Evolutionary conservation across 2,888 invertebrate genomes (phyloP).

Genomic region (Ephialtes manifestator): DNA sequence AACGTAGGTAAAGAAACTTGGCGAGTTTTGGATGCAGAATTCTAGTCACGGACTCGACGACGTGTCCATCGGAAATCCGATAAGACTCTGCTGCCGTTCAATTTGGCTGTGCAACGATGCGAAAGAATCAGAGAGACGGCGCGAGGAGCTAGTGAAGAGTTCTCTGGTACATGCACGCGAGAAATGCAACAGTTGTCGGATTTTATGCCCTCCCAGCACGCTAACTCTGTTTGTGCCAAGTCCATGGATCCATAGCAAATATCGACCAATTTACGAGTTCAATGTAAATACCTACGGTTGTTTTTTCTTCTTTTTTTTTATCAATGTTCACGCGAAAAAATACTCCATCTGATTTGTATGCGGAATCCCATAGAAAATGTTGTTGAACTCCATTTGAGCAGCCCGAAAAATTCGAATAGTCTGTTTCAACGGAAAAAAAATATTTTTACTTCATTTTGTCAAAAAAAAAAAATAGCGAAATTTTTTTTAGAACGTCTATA

Average conservation of each 20-base stretch:
- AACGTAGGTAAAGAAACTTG: background rate
- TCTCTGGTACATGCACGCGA: slow-evolving; percentile 49
- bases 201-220: slow-evolving; percentile 38
- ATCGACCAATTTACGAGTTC: slow-evolving; percentile 56
- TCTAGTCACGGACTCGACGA: slow-evolving; percentile 57
- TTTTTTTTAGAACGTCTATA: too few relatives aligned
- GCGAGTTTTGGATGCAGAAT: slow-evolving; percentile 35
- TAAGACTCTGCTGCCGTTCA: slow-evolving; percentile 57
- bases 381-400: background rate
- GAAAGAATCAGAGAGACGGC: slow-evolving; percentile 50
- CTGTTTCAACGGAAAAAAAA: too few relatives aligned
- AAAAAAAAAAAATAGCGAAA: too few relatives aligned
- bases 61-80: slow-evolving; percentile 62
- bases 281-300: slow-evolving; percentile 47
- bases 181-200: slow-evolving; percentile 67
- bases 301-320: slow-evolving; percentile 24
- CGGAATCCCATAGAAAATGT: background rate
- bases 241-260: slow-evolving; percentile 44
- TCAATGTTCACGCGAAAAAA: slow-evolving; percentile 1
- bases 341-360: slow-evolving; percentile 7
- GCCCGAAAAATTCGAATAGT: background rate
- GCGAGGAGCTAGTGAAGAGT: background rate
- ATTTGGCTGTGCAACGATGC: slow-evolving; percentile 65
- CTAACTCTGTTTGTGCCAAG: slow-evolving; percentile 51
- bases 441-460: too few relatives aligned